Evolutionary conservation across 1,140 invertebrate genomes (phyloP), one percentile per base, ranked within the genome.

Genomic region (Apis dorsata): DNA sequence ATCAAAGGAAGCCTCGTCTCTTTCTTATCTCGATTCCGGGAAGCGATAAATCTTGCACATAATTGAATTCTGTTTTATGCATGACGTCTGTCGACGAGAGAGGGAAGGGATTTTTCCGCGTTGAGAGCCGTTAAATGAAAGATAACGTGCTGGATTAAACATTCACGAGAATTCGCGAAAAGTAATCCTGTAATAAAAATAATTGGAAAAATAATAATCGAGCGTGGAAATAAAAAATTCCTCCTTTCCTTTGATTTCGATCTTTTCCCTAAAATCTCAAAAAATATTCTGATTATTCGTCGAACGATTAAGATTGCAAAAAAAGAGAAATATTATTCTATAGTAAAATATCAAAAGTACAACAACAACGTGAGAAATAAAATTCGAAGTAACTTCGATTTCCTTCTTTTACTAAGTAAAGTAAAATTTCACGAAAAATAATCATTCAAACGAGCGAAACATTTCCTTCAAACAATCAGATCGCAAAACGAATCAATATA

Each of bases 11-110:
- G 65, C 21, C 57, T 44, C 11, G 8, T n/a, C 21, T 34, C 55
- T 62, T 28, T 68, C 72, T 44, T 70, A 82, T 82, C 74, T 69
- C 63, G 24, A 24, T 57, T 55, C 34, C 66, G n/a, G n/a, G 28
- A 74, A 77, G 66, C 80, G 80, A 82, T 82, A 82, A 82, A 55
- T 82, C 65, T 77, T 65, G 34, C 53, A 11, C 53, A 82, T 81
- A 82, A 82, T 82, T 82, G 80, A 82, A 77, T 82, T 55, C 24
- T 51, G 63, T 65, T 69, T 77, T 77, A 82, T 60, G 74, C 80
- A 69, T 69, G 65, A 68, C 74, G 80, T 82, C 65, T 69, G 73
- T 57, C 12, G 13, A 63, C 44, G 44, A 55, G 70, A 60, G 34
- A 44, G 34, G 21, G 28, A 44, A n/a, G 55, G 44, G 49, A 69